Percentiles rank a stretch among this genome's conserved stretches.
These are phyloP conservation scores for Copidosoma aretas DNA, from an alignment of 2,888 invertebrate genomes.

Conservation along the genomic window DNA sequence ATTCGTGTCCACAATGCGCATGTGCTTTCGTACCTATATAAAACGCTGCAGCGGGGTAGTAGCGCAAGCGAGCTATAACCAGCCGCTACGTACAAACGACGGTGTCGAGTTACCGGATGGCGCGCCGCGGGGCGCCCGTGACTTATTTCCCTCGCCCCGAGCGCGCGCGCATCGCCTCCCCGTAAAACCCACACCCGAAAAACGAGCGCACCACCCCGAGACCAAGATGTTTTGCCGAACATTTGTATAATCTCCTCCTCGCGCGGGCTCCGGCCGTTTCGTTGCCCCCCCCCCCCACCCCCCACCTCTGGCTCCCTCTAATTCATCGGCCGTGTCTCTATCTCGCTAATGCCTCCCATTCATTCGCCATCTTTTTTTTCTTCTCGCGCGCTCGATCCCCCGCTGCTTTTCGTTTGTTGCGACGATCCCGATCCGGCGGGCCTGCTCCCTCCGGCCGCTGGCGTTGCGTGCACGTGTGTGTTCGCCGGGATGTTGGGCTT, in stretches of 20 bases:
- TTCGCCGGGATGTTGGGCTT: constrained; percentile 4
- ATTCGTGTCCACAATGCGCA: neutral
- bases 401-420: neutral
- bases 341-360: constrained; percentile 6
- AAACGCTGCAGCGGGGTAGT: no score
- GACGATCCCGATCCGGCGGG: no score
- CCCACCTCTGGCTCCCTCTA: neutral
- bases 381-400: neutral
- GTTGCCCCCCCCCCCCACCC: constrained; percentile 3
- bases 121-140: constrained; percentile 61
- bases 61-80: constrained; percentile 1
- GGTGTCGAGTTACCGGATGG: constrained; percentile 64
- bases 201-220: constrained; percentile 26
- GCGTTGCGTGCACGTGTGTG: neutral
- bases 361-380: neutral
- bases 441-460: no score
- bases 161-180: constrained; percentile 30
- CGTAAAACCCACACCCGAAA: constrained; percentile 13
- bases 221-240: constrained; percentile 58
- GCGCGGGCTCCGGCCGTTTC: constrained; percentile 43
- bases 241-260: constrained; percentile 52
- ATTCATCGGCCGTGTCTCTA: constrained; percentile 1
- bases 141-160: constrained; percentile 55
- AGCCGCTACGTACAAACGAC: constrained; percentile 57
- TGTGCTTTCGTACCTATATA: neutral